Conservation (phyloP, 2,113 vertebrate genomes). For the Rhabdomys dilectus region DNA sequence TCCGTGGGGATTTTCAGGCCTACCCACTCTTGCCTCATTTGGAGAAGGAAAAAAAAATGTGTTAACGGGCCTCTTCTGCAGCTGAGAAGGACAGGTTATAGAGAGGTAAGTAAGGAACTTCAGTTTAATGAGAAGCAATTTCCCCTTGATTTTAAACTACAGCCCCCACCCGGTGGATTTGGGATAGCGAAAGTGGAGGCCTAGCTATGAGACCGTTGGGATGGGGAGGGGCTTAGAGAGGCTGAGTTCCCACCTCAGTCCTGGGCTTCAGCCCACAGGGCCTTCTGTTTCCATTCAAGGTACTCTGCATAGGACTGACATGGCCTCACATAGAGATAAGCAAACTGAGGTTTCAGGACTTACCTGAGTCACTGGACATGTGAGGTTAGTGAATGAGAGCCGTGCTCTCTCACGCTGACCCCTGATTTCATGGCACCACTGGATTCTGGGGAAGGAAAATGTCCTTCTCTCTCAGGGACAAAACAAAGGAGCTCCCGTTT, state of each 20-base stretch:
- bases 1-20: slow-evolving; percentile 73
- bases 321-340: not conserved
- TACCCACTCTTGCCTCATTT: slow-evolving; percentile 76
- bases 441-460: not conserved
- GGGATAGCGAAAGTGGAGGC: not conserved
- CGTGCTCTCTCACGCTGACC: not conserved
- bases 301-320: too few species aligned
- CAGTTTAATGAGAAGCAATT: slow-evolving; percentile 78
- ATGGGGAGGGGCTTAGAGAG: not conserved
- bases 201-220: not conserved
- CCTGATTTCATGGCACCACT: not conserved
- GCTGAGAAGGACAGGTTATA: slow-evolving; percentile 78
- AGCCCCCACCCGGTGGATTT: not conserved
- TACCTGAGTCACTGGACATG: not conserved
- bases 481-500: not conserved
- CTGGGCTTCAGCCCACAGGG: too few species aligned
- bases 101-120: slow-evolving; percentile 83
- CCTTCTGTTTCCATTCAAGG: not conserved
- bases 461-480: not conserved
- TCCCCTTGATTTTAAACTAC: slow-evolving; percentile 60
- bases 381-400: not conserved
- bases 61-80: slow-evolving; percentile 82
- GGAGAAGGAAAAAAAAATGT: slow-evolving; percentile 77
- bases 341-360: not conserved
- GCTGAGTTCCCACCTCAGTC: not conserved